Percentiles rank a stretch among this genome's conserved stretches.
Evolutionary conservation across 2,113 vertebrate species (phyloP).

Genomic region (Theropithecus gelada): DNA sequence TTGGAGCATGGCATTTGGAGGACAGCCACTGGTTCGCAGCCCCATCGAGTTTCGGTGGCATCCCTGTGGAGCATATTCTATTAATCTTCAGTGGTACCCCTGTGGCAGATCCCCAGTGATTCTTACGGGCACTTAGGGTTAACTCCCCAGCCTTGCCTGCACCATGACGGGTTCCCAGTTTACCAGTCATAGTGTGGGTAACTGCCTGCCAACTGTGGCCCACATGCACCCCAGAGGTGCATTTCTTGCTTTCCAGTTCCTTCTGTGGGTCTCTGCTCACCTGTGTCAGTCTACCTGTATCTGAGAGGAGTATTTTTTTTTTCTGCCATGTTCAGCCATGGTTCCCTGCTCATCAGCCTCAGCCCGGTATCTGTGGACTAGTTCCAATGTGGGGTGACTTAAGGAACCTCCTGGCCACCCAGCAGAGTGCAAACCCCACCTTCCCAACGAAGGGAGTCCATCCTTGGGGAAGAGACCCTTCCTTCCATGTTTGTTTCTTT

Average conservation of each 20-base stretch:
- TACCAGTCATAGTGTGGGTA: neutral
- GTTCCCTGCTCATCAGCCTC: neutral
- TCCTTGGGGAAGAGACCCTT: neutral
- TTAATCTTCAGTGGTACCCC: neutral
- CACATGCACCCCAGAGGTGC: neutral
- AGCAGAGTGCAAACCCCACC: neutral
- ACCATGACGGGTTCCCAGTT: neutral
- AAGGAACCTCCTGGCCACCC: neutral
- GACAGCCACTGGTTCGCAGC: neutral
- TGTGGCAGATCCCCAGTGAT: neutral
- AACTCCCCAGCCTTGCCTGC: too few relatives aligned
- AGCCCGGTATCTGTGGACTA: neutral
- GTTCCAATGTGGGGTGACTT: neutral
- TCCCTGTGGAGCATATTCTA: neutral
- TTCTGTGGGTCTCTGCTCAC: neutral
- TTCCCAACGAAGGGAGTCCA: neutral
- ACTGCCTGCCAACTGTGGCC: neutral
- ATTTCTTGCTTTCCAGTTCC: neutral
- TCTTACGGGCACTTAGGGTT: too few relatives aligned
- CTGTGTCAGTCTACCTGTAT: neutral
- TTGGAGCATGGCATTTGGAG: neutral
- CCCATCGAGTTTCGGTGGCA: neutral
- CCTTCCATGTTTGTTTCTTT: neutral
- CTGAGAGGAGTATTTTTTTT: neutral
- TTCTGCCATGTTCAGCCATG: neutral